Conservation (phyloP, 2,888 invertebrate genomes). For the Lepidochitona cinerea region DNA sequence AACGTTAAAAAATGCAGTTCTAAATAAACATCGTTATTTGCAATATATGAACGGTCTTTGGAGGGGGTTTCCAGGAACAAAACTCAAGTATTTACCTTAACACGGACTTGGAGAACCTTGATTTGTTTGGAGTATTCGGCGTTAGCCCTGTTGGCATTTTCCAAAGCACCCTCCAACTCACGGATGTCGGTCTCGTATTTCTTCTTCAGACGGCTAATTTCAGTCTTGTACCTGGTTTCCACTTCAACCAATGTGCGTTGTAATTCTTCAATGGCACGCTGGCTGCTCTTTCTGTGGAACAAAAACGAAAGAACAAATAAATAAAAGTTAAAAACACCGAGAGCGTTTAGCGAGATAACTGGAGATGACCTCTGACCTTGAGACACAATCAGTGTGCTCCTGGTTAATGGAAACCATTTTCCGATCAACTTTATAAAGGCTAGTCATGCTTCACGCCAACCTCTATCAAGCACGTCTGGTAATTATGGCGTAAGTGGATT, state of each 20-base stretch:
- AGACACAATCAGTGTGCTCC: background rate
- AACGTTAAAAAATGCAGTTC: too few species aligned
- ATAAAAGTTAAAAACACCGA: too few species aligned
- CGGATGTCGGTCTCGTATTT: conserved; percentile 70
- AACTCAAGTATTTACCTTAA: conserved; percentile 79
- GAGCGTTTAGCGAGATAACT: too few species aligned
- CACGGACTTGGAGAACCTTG: conserved; percentile 95
- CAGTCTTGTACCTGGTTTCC: conserved; percentile 70
- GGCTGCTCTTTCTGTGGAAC: conserved; percentile 69
- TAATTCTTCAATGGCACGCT: conserved; percentile 69
- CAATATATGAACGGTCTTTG: too few species aligned
- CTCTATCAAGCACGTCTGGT: background rate
- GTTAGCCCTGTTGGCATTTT: conserved; percentile 95
- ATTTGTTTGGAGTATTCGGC: conserved; percentile 90
- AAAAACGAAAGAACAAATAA: too few species aligned
- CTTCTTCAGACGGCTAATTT: conserved; percentile 70
- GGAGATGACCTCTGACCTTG: background rate
- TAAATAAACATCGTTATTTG: too few species aligned
- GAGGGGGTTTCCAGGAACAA: too few species aligned
- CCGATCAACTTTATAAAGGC: background rate
- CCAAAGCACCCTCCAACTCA: conserved; percentile 76
- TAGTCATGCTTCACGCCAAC: background rate
- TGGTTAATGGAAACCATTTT: background rate
- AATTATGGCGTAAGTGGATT: background rate
- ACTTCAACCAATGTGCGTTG: conserved; percentile 70